Evolutionary conservation across 2,888 invertebrate genomes (phyloP), one percentile per base, ranked within the genome.

Genomic region (Cosmorhoe ocellata): DNA sequence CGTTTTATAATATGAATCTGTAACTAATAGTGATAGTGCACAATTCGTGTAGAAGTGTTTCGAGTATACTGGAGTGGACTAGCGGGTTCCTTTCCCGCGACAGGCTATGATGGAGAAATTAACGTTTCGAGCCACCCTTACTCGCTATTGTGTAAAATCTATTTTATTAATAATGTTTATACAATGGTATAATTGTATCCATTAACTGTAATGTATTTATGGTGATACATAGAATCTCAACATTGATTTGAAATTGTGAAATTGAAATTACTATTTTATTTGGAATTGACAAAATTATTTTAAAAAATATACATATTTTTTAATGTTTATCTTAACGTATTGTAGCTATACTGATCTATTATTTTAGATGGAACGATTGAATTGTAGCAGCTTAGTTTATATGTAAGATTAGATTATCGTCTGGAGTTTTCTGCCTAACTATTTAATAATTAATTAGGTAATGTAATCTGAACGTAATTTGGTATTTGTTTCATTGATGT

Each of bases 281-380:
- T 74, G 87, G 87, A 87, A 89, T 87, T 88, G 87, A 87, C 79
- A 69, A 71, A 79, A 82, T 79, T 58, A 63, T 62, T 59, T 56
- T 39, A 49, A 56, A 45, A 51, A 71, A 70, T 71, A 51, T 53
- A 72, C 69, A 71, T 87, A 86, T 87, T 88, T 87, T 76, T 74
- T 84, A 83, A 79, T 69, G 70, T 80, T 76, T 85, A 81, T 53
- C 69, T 74, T 63, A 70, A 73, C 71, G 55, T 66, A 66, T 57
- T 48, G 58, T 59, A 59, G 59, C 48, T 49, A 24, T 13, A 52
- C 43, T 49, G 39, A 56, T 54, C 40, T 61, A 56, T 58, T 55
- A 51, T 43, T 55, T 48, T 54, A 51, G 49, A 51, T 51, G 51
- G 54, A 56, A 55, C 47, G 24, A 44, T 55, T 47, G 39, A 41